phyloP scores from a whole-genome alignment of 2,797 vertebrate genomes.

The Schizopygopsis malacanthus region DNA sequence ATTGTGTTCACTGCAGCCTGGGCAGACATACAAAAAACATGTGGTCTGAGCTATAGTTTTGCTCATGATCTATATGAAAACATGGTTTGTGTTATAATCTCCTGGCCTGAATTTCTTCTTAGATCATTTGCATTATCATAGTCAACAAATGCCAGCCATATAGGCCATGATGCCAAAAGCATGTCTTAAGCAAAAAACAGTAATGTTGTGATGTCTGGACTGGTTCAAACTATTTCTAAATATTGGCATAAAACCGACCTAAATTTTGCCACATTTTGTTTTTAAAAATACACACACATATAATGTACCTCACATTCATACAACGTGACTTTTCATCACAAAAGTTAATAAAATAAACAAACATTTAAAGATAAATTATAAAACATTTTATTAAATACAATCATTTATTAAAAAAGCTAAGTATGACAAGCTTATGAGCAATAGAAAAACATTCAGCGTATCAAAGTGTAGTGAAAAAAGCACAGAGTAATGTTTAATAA shows the following conservation, averaged over 20 bases:
- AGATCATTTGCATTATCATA: neutral
- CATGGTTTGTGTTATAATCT: neutral
- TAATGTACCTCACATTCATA: neutral
- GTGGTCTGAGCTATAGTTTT: slow-evolving; percentile 7
- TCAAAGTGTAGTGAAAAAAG: neutral
- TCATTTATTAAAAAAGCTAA: too few species aligned
- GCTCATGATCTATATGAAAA: neutral
- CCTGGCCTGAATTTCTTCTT: neutral
- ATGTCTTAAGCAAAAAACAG: neutral
- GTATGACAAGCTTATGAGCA: too few species aligned
- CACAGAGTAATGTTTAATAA: neutral
- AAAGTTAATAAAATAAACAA: neutral
- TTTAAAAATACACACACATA: too few species aligned
- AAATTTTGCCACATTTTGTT: too few species aligned
- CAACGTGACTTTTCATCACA: neutral
- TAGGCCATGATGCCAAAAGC: neutral
- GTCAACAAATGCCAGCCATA: neutral
- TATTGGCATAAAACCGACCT: too few species aligned
- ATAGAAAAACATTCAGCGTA: too few species aligned
- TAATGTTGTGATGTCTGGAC: neutral
- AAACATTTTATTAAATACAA: neutral
- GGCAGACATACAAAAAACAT: neutral
- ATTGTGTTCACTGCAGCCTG: neutral
- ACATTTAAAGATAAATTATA: neutral
- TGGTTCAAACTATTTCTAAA: too few species aligned